These are phyloP conservation scores for Nyctalus aviator DNA, from an alignment of 2,797 vertebrate genomes.

Conservation along the genomic window DNA sequence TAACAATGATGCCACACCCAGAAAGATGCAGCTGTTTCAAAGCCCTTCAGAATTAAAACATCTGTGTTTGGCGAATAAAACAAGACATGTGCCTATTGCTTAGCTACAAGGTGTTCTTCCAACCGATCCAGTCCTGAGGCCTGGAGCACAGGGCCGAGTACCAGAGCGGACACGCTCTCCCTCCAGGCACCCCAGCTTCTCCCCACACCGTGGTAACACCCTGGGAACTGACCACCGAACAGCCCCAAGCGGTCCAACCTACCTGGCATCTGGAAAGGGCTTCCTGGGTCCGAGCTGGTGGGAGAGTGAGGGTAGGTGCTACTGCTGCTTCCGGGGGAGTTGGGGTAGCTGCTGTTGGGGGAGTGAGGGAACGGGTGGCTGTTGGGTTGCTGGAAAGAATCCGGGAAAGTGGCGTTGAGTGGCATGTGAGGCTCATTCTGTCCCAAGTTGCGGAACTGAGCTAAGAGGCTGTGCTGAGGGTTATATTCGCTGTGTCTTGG, in stretches of 20 bases:
- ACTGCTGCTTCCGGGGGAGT: slow-evolving; percentile 95
- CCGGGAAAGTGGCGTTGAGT: slow-evolving; percentile 97
- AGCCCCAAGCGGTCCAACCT: not conserved
- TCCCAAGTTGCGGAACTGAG: slow-evolving; percentile 96
- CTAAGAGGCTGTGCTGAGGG: slow-evolving; percentile 97
- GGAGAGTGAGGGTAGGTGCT: slow-evolving; percentile 98
- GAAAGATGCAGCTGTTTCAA: slow-evolving; percentile 64
- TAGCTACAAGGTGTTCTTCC: not conserved
- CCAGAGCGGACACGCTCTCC: not conserved
- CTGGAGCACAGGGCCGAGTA: rapidly evolving
- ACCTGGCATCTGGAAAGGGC: slow-evolving; percentile 99
- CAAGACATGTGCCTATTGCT: not conserved
- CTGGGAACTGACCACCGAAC: not conserved
- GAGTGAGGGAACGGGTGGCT: slow-evolving; percentile 94
- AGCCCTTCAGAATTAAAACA: slow-evolving; percentile 55
- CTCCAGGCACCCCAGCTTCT: not conserved
- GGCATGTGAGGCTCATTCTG: slow-evolving; percentile 98
- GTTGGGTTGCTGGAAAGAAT: slow-evolving; percentile 94
- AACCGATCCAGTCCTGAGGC: not conserved
- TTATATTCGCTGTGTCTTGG: slow-evolving; percentile 99
- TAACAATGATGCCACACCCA: not conserved
- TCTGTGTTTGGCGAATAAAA: slow-evolving; percentile 44
- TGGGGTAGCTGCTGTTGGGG: slow-evolving; percentile 96
- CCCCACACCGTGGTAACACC: rapidly evolving
- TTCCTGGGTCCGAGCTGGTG: slow-evolving; percentile 96